Evolutionary conservation across 2,888 invertebrate genomes (phyloP).

Genomic region (Nymphalis c-album): DNA sequence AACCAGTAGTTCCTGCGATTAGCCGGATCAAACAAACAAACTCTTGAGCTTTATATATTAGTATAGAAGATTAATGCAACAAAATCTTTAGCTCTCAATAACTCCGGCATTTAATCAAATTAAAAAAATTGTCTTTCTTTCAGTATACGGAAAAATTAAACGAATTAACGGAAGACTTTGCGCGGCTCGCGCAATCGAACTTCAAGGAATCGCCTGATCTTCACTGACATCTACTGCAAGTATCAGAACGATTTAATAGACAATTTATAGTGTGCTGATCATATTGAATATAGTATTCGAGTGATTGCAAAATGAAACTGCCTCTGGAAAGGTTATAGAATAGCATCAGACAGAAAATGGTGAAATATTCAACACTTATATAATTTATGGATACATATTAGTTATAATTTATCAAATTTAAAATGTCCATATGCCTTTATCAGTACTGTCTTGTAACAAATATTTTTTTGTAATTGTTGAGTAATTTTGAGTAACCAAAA

Average conservation of each 20-base stretch:
- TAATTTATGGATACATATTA: too few species aligned
- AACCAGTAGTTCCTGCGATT: too few species aligned
- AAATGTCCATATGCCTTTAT: too few species aligned
- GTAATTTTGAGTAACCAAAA: too few species aligned
- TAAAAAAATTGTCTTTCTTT: conserved; percentile 36
- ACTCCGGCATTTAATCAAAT: background rate
- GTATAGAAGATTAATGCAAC: too few species aligned
- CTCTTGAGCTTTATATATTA: too few species aligned
- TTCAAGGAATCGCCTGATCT: conserved; percentile 51
- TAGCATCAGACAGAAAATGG: background rate
- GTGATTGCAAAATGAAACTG: background rate
- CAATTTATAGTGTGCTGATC: background rate
- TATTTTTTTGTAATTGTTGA: too few species aligned
- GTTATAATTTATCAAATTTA: too few species aligned
- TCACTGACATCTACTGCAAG: conserved; percentile 14
- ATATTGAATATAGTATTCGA: background rate
- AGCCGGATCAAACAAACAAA: too few species aligned
- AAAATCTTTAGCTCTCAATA: too few species aligned
- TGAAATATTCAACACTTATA: background rate
- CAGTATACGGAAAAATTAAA: conserved; percentile 68
- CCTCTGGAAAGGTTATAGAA: background rate
- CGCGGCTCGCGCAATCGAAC: conserved; percentile 58
- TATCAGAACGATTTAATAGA: background rate
- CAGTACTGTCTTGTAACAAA: too few species aligned
- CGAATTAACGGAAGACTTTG: conserved; percentile 67